A percentile compares a stretch with the other conserved stretches of the same genome.
Conservation (phyloP, 92 coral and sea anemone genomes). For the Palythoa caribaeorum region DNA sequence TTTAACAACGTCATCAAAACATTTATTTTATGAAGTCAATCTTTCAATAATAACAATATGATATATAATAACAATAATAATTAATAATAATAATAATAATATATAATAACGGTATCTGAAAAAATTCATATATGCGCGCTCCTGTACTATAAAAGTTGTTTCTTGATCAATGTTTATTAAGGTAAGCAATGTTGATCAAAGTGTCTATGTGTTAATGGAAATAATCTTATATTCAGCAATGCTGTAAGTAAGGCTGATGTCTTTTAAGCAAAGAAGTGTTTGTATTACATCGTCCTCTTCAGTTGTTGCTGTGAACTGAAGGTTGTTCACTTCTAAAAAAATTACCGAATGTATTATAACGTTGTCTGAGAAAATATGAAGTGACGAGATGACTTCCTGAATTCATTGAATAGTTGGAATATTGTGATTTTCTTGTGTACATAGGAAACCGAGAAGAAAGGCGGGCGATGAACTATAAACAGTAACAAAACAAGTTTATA, state of each 20-base stretch:
- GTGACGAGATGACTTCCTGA: not conserved
- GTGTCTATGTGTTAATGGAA: slow-evolving; percentile 24
- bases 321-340: not conserved
- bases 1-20: slow-evolving; percentile 27
- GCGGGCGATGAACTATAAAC: not conserved
- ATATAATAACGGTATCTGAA: slow-evolving; percentile 9
- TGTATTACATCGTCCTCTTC: not conserved
- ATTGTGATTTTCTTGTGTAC: not conserved
- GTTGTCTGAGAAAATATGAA: not conserved
- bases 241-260: not conserved
- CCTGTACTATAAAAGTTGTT: slow-evolving; percentile 11
- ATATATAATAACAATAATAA: too few relatives aligned
- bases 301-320: slow-evolving; percentile 7
- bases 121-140: slow-evolving; percentile 4
- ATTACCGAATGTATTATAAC: not conserved
- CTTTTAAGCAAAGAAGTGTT: not conserved
- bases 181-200: not conserved
- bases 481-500: not conserved
- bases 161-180: slow-evolving; percentile 10
- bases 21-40: slow-evolving; percentile 12
- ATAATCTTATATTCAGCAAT: slow-evolving; percentile 17
- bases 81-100: not conserved
- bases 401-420: not conserved
- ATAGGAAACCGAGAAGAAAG: not conserved
- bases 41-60: not conserved